Evolutionary conservation across 2,888 invertebrate species (phyloP).

Genomic region (Cordylochernes scorpioides): DNA sequence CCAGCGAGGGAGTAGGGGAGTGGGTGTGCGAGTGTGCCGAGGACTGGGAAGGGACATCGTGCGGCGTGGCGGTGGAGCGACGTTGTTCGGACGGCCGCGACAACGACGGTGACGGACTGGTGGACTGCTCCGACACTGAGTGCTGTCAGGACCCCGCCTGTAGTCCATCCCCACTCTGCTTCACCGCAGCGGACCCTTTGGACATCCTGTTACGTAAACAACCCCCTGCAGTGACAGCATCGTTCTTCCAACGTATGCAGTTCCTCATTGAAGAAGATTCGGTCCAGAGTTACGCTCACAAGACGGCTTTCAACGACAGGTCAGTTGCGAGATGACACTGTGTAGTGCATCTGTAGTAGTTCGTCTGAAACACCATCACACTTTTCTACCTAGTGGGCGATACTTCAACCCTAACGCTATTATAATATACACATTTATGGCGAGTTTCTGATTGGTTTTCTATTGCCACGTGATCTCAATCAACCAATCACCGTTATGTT

Average conservation of each 20-base stretch:
- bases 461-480: no score
- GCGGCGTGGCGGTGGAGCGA: slow-evolving; percentile 71
- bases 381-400: no score
- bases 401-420: no score
- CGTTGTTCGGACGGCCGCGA: slow-evolving; percentile 82
- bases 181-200: slow-evolving; percentile 81
- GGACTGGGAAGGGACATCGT: slow-evolving; percentile 83
- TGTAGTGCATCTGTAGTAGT: no score
- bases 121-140: slow-evolving; percentile 94
- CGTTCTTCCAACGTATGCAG: slow-evolving; percentile 87
- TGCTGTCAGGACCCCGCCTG: slow-evolving; percentile 75
- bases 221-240: slow-evolving; percentile 81
- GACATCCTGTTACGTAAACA: slow-evolving; percentile 85
- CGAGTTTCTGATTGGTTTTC: no score
- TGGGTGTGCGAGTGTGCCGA: slow-evolving; percentile 79
- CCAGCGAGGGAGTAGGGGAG: slow-evolving; percentile 35
- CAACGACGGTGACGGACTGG: slow-evolving; percentile 92
- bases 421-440: no score
- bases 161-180: slow-evolving; percentile 71
- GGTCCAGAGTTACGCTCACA: slow-evolving; percentile 89
- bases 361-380: no score
- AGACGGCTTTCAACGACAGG: slow-evolving; percentile 95
- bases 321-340: no score
- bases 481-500: no score
- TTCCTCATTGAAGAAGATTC: slow-evolving; percentile 96